Evolutionary conservation across 2,888 invertebrate species (phyloP).

Genomic region (Candidula unifasciata): DNA sequence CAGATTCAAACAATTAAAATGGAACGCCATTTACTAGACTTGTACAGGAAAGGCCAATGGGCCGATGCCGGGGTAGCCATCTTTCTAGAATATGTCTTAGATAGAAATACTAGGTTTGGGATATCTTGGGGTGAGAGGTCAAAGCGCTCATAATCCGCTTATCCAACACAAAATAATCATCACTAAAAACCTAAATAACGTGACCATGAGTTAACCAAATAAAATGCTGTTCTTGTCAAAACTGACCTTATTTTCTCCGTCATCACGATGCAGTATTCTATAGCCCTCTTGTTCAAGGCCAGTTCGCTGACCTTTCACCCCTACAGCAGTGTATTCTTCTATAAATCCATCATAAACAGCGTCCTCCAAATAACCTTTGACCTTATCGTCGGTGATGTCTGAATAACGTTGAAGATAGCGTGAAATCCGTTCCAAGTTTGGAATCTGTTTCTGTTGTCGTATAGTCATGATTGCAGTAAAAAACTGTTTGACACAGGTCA

Average conservation of each 20-base stretch:
- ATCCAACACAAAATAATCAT: too few species aligned
- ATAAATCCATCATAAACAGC: constrained; percentile 80
- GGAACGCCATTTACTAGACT: too few species aligned
- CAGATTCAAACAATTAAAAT: too few species aligned
- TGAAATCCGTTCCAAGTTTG: constrained; percentile 81
- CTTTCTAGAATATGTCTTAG: too few species aligned
- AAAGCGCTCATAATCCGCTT: too few species aligned
- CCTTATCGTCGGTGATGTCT: constrained; percentile 74
- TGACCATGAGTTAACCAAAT: too few species aligned
- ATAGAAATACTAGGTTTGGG: too few species aligned
- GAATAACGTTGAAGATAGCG: constrained; percentile 81
- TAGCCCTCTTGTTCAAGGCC: constrained; percentile 82
- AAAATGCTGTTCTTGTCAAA: too few species aligned
- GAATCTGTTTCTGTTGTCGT: constrained; percentile 81
- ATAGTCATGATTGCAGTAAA: constrained; percentile 82
- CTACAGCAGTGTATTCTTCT: constrained; percentile 79
- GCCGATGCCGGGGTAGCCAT: too few species aligned
- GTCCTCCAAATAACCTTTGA: constrained; percentile 68
- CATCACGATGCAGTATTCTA: constrained; percentile 78
- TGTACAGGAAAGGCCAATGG: too few species aligned
- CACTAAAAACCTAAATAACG: too few species aligned
- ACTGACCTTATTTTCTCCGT: constrained; percentile 56
- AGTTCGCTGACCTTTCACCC: constrained; percentile 80
- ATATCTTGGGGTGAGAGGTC: too few species aligned
- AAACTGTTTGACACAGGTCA: constrained; percentile 78